Conservation (phyloP, 2,113 vertebrate genomes). For the Pardalotus punctatus region DNA sequence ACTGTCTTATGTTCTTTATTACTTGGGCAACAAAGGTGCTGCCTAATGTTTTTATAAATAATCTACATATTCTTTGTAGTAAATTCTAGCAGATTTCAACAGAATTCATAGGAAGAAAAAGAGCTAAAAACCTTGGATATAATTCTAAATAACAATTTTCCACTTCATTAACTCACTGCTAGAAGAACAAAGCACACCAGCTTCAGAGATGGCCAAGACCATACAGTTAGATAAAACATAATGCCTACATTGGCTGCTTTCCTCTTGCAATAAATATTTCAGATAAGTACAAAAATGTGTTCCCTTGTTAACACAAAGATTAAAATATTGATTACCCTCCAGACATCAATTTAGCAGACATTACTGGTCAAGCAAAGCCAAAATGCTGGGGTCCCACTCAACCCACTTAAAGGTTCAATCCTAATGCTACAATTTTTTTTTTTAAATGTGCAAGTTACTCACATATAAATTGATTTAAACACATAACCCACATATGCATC, state of each 20-base stretch:
- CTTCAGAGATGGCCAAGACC: not conserved
- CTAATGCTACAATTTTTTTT: not conserved
- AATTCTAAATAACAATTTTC: not conserved
- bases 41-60: not conserved
- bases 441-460: not conserved
- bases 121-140: not conserved
- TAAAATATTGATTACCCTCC: not conserved
- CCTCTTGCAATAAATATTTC: not conserved
- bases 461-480: not conserved
- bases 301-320: not conserved
- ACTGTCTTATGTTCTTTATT: not conserved
- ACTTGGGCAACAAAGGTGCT: not conserved
- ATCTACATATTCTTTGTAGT: not conserved
- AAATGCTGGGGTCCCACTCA: not conserved
- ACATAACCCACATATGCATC: not conserved
- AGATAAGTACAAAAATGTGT: not conserved
- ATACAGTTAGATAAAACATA: not conserved
- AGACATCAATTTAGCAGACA: not conserved
- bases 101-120: not conserved
- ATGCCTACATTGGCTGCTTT: fast-evolving
- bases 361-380: not conserved
- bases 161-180: not conserved
- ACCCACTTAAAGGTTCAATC: not conserved
- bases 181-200: not conserved
- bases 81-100: not conserved